Evolutionary conservation across 2,113 vertebrate species (phyloP), one percentile per base, ranked within the genome.

Genomic region (Ginglymostoma cirratum): DNA sequence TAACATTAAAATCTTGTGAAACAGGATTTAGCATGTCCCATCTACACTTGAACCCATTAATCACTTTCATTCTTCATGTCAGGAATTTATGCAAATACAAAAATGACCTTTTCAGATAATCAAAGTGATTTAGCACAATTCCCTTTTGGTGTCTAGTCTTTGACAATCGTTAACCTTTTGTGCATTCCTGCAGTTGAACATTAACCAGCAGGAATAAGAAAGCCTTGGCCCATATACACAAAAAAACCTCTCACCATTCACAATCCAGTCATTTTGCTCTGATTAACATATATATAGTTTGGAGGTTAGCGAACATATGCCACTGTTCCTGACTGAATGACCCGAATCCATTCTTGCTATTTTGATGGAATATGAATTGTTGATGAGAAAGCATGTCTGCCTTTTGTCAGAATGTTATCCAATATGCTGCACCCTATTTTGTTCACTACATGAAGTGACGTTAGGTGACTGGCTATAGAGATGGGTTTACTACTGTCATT

Each of bases 221-320:
- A 48, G 17, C 24, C 94, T 52, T 95, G 42, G 38, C 67, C 94
- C 94, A 48, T 24, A 76, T 52, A 15, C 27, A 72, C 30, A 5
- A 30, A 52, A n/a, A 72, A 27, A 72, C 14, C 38, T 76, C 69
- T 52, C 94, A 76, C 70, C 42, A 52, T 95, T 95, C 69, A 93
- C 89, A 95, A 70, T 52, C 45, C 42, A 66, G 67, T 94, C 93
- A 67, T 24, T 48, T 67, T 69, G 69, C 7, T 34, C 42, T 69
- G 30, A 70, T 95, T 95, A 95, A 95, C 69, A 95, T 72, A 48
- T 72, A 76, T 72, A 95, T 52, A 70, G 94, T 72, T 48, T 19
- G 4, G 38, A 95, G 94, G 69, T 70, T 72, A 66, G 21, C 21
- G 42, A 95, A 14, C 24, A 48, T 45, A 24, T 95, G 61, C 89